These are phyloP conservation scores for Dicranocentrus wangi DNA, from an alignment of 2,888 invertebrate species.

Conservation along the genomic window DNA sequence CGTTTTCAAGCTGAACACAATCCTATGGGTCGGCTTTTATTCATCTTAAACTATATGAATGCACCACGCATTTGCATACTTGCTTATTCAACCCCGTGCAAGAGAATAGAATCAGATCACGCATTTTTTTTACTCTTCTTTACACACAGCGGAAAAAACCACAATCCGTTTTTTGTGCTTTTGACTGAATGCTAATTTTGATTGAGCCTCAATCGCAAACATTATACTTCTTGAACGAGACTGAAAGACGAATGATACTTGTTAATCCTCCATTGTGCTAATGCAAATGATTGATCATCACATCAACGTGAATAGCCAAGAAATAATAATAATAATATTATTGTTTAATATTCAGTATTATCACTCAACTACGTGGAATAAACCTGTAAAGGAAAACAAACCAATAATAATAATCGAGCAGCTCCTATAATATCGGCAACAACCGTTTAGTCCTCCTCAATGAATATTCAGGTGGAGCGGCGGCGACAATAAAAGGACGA, in stretches of 20 bases:
- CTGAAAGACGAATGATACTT: constrained; percentile 13
- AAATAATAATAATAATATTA: constrained; percentile 18
- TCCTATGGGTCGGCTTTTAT: constrained; percentile 12
- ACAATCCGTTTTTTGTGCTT: constrained; percentile 28
- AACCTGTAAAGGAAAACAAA: too few species aligned
- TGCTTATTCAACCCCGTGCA: constrained; percentile 34
- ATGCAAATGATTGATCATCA: constrained; percentile 50
- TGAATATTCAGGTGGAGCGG: too few species aligned
- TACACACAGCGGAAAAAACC: constrained; percentile 18
- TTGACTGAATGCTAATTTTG: constrained; percentile 50
- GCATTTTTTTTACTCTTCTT: constrained; percentile 6
- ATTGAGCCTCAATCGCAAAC: background rate
- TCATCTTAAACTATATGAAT: constrained; percentile 9
- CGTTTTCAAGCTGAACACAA: too few species aligned
- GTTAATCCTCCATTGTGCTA: constrained; percentile 40
- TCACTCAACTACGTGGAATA: constrained; percentile 22
- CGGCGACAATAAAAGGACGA: too few species aligned
- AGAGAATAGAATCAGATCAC: constrained; percentile 45
- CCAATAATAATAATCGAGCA: too few species aligned
- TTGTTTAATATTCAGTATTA: constrained; percentile 21
- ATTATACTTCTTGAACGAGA: background rate
- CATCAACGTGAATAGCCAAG: constrained; percentile 24
- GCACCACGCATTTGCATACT: constrained; percentile 2
- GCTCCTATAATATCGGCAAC: too few species aligned
- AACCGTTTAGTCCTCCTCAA: too few species aligned